phyloP scores from a whole-genome alignment of 2,797 vertebrate genomes.

The Cynopterus sphinx region DNA sequence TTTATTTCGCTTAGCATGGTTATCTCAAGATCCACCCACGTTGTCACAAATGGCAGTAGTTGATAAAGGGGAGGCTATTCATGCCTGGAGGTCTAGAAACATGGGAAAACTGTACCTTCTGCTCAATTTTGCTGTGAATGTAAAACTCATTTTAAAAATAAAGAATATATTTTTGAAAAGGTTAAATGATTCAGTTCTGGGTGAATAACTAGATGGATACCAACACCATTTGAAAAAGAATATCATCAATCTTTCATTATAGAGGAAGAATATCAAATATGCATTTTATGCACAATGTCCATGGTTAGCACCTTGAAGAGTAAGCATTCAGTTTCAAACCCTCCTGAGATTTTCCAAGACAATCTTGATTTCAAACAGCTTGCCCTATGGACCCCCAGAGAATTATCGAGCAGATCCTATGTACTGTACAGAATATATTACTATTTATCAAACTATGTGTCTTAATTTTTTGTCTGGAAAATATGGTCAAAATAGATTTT shows the following conservation, averaged over 20 bases:
- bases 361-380: background rate
- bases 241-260: background rate
- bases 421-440: background rate
- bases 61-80: no score
- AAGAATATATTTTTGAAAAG: background rate
- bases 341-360: background rate
- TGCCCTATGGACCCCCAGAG: background rate
- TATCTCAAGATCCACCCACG: no score
- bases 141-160: no score
- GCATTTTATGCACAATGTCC: background rate
- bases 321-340: background rate
- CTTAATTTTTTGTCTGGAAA: background rate
- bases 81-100: no score
- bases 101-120: no score
- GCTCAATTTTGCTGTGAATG: no score
- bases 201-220: background rate
- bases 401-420: background rate
- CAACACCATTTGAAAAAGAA: background rate
- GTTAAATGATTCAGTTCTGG: background rate
- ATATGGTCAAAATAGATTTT: background rate
- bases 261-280: background rate
- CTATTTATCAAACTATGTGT: background rate
- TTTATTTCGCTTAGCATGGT: no score
- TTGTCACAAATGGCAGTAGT: no score
- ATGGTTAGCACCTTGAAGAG: background rate